A percentile compares a stretch with the other conserved stretches of the same genome.
phyloP scores from a whole-genome alignment of 2,888 invertebrate species.

The Cylloceria caligata region DNA sequence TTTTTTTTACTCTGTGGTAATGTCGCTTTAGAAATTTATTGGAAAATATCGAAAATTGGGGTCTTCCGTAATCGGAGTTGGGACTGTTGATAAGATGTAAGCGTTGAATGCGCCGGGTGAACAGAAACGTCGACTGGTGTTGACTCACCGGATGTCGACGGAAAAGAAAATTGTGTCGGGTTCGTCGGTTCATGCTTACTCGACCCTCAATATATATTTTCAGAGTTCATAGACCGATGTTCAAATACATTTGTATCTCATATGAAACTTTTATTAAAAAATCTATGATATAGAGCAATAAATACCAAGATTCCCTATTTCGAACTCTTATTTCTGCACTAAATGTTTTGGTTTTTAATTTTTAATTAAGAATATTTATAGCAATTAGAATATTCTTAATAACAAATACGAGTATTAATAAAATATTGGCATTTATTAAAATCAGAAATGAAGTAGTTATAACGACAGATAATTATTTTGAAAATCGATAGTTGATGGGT shows the following conservation, averaged over 20 bases:
- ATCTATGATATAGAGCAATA: not conserved
- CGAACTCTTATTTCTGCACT: too few species aligned
- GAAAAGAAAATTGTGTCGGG: constrained; percentile 3
- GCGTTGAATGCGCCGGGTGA: not conserved
- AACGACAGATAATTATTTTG: not conserved
- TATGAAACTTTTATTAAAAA: not conserved
- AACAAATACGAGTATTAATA: too few species aligned
- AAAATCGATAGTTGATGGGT: not conserved
- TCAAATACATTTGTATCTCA: not conserved
- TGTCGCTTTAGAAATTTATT: constrained; percentile 8
- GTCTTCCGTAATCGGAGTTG: not conserved
- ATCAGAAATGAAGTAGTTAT: too few species aligned
- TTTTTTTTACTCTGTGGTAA: not conserved
- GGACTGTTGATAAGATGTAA: constrained; percentile 12
- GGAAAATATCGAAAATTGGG: not conserved
- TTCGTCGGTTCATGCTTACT: not conserved
- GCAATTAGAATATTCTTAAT: too few species aligned
- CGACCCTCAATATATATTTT: not conserved
- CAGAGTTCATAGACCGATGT: not conserved
- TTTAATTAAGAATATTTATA: not conserved
- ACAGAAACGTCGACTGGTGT: not conserved
- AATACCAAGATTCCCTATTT: too few species aligned
- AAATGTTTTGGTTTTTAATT: too few species aligned
- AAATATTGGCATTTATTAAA: too few species aligned
- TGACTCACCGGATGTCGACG: constrained; percentile 8